phyloP scores from a whole-genome alignment of 2,888 invertebrate genomes.

The Rhabditoides inermis region DNA sequence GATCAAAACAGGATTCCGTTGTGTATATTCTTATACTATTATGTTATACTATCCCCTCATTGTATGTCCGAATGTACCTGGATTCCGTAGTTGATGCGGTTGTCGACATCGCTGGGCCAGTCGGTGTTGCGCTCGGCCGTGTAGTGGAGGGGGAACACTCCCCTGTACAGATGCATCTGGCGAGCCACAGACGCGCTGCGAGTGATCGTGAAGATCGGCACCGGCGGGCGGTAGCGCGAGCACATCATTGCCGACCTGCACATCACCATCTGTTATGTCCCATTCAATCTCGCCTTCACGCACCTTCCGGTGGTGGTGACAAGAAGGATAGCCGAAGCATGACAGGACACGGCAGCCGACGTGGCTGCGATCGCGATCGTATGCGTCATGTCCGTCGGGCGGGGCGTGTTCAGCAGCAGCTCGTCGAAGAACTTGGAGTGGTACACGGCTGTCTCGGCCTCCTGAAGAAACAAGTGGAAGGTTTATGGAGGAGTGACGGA shows the following conservation, averaged over 20 bases:
- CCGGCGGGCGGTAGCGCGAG: constrained; percentile 84
- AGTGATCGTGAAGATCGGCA: constrained; percentile 87
- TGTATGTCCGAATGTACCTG: no score
- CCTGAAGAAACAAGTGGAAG: constrained; percentile 53
- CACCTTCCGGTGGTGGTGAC: constrained; percentile 66
- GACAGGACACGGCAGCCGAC: constrained; percentile 79
- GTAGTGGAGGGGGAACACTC: constrained; percentile 79
- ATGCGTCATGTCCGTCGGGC: constrained; percentile 73
- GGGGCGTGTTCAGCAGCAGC: constrained; percentile 58
- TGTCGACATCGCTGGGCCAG: constrained; percentile 84
- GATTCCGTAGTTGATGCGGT: constrained; percentile 49
- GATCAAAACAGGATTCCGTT: no score
- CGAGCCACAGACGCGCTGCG: constrained; percentile 75
- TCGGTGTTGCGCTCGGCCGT: constrained; percentile 58
- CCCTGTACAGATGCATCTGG: constrained; percentile 78
- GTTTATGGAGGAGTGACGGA: neutral
- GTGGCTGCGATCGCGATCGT: constrained; percentile 86
- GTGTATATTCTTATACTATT: no score
- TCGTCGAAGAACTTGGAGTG: constrained; percentile 81
- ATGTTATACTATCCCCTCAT: no score
- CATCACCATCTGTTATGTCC: neutral
- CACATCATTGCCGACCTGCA: constrained; percentile 73
- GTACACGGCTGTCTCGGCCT: constrained; percentile 93
- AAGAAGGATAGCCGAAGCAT: constrained; percentile 79
- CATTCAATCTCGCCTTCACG: neutral